Conservation (phyloP, 2,888 invertebrate genomes). For the Xestia sexstrigata region DNA sequence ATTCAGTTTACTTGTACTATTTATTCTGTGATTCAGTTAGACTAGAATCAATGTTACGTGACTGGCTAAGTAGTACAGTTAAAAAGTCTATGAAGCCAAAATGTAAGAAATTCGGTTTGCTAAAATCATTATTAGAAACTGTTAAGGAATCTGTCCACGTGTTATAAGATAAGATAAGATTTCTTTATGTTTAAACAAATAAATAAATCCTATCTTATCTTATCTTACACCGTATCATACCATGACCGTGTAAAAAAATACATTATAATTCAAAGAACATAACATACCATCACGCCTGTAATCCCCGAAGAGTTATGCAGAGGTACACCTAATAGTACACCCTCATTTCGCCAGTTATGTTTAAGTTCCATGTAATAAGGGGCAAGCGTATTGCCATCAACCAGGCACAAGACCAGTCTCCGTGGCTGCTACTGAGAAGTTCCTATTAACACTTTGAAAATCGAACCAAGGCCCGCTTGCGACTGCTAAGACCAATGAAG, state of each 20-base stretch:
- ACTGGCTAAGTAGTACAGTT: not conserved
- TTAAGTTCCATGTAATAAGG: not conserved
- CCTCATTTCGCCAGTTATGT: not conserved
- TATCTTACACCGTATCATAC: too few species aligned
- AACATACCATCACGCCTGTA: too few species aligned
- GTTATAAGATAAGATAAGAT: too few species aligned
- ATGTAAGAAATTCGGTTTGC: too few species aligned
- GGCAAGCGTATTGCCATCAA: not conserved
- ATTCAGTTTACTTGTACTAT: too few species aligned
- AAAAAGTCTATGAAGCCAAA: not conserved
- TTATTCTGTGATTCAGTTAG: not conserved
- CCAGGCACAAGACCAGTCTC: not conserved
- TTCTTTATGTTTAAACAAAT: too few species aligned
- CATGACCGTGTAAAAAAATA: too few species aligned
- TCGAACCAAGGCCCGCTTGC: not conserved
- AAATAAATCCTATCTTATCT: too few species aligned
- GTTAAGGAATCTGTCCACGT: too few species aligned
- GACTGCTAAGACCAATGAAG: not conserved
- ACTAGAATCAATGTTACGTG: not conserved
- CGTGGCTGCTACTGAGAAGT: too few species aligned
- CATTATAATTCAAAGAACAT: too few species aligned
- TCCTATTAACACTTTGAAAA: not conserved
- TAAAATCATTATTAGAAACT: too few species aligned
- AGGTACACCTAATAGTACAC: not conserved
- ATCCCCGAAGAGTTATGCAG: not conserved